Evolutionary conservation across 2,888 invertebrate species (phyloP), one percentile per base, ranked within the genome.

Genomic region (Helicoverpa assulta): DNA sequence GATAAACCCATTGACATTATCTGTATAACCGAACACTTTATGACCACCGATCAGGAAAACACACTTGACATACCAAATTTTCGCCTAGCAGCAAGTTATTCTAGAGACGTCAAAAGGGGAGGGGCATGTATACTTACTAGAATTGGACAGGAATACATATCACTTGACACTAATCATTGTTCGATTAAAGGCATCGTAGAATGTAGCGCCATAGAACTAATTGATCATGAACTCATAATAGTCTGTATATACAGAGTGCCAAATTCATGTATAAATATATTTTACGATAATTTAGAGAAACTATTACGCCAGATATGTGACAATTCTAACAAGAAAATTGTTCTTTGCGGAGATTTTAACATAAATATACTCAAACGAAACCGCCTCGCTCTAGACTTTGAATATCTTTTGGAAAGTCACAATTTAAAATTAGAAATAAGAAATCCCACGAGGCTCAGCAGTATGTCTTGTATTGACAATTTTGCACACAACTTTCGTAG

Each of bases 161-260:
- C 21, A 51, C 4, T 57, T 5, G 37, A 64, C 40, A n/a, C n/a
- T n/a, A 51, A 37, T 51, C n/a, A 0, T 19, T 14, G 1, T 51
- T 50, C 56, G 0, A 51, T 12, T 57, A 51, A 56, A 57, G 56
- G 64, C n/a, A 64, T 64, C 50, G 21, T 64, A 51, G 56, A 64
- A 64, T 64, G 19, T 51, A 8, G 64, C 29, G 56, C 64, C 2
- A 64, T 64, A 57, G 64, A 64, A 57, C 50, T 64, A 51, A 64
- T 21, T 5, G 56, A 57, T 50, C 64, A 64, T 57, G 19, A 8
- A 2, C 29, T 29, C 3, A 29, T 29, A 29, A 29, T 29, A 29
- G 29, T 29, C 5, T 29, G 29, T 5, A 3, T 18, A 6, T 64
- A 64, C 3, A 64, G 64, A 51, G 51, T 57, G 29, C 56, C 64